A percentile compares a stretch with the other conserved stretches of the same genome.
Evolutionary conservation across 2,888 invertebrate genomes (phyloP).

Genomic region (Podotricha telesiphe): DNA sequence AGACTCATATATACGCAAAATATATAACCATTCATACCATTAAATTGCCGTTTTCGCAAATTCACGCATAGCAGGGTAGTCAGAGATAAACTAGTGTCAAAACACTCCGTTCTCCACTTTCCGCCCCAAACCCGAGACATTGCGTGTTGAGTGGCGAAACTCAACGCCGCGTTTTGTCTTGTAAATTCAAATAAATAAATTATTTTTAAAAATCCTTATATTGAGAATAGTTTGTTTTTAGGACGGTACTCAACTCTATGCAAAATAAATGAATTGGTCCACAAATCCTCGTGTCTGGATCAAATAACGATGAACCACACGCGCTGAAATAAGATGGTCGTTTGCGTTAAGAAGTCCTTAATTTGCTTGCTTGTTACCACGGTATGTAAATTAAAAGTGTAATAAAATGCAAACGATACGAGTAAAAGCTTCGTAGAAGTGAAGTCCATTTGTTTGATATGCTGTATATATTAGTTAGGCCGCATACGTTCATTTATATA

Average conservation of each 20-base stretch:
- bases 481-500: neutral
- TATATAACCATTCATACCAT: no score
- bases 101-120: no score
- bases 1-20: no score
- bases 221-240: slow-evolving; percentile 34
- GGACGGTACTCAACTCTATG: slow-evolving; percentile 7
- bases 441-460: slow-evolving; percentile 1
- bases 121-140: no score
- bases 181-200: no score
- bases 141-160: no score
- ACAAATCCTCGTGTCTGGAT: slow-evolving; percentile 24
- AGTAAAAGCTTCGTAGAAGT: slow-evolving; percentile 2
- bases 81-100: no score
- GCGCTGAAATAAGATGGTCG: slow-evolving; percentile 19
- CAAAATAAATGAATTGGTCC: slow-evolving; percentile 22
- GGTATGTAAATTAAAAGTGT: slow-evolving; percentile 31
- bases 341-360: slow-evolving; percentile 24
- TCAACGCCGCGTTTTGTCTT: no score
- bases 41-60: no score
- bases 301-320: slow-evolving; percentile 20
- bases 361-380: slow-evolving; percentile 30
- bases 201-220: neutral
- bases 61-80: no score
- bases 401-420: slow-evolving; percentile 23
- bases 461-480: neutral